Percentiles rank a stretch among this genome's conserved stretches.
Conservation (phyloP, 2,888 invertebrate genomes). For the Allygus modestus region DNA sequence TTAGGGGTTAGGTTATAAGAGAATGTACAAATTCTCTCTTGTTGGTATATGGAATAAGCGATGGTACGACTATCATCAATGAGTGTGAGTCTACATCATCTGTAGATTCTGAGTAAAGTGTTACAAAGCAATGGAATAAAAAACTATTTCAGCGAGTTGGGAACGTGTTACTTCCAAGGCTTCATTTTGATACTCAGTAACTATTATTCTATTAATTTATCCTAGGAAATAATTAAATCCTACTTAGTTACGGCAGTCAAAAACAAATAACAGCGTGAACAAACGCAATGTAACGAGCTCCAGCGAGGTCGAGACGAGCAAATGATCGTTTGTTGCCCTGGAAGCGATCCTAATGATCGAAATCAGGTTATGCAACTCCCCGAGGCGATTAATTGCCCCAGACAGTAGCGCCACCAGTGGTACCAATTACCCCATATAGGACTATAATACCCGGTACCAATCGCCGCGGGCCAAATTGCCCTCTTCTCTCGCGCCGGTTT, state of each 20-base stretch:
- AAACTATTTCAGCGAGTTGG: no score
- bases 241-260: not conserved
- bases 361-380: conserved; percentile 18
- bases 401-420: conserved; percentile 10
- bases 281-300: not conserved
- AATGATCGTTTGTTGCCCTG: not conserved
- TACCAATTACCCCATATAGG: not conserved
- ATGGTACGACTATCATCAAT: no score
- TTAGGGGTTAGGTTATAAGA: no score
- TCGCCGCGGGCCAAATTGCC: conserved; percentile 15
- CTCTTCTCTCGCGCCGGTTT: not conserved
- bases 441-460: conserved; percentile 3
- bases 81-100: no score
- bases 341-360: conserved; percentile 5
- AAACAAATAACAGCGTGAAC: not conserved
- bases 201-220: no score
- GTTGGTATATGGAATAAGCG: no score
- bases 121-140: no score
- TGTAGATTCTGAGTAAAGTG: no score
- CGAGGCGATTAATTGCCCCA: not conserved
- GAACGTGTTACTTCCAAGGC: no score
- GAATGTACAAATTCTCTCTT: no score
- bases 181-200: no score
- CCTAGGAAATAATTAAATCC: no score
- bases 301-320: not conserved